Evolutionary conservation across 2,888 invertebrate genomes (phyloP), one percentile per base, ranked within the genome.

Genomic region (Peribatodes rhomboidaria): DNA sequence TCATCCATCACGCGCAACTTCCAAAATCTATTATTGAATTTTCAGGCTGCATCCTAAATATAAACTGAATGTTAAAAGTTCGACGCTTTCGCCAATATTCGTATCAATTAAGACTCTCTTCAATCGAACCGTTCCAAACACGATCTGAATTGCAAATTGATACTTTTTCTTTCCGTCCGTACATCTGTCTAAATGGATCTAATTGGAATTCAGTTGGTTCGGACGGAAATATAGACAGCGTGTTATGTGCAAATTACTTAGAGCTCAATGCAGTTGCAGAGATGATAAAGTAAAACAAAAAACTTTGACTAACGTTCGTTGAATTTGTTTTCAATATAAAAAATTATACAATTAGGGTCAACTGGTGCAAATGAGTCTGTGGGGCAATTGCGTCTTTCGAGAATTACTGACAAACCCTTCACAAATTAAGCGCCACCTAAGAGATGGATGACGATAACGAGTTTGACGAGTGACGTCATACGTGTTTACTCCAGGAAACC

Each of bases 71-170:
- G 56, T 57, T 55, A 53, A 56, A 59, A 53, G 49, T 56, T 60
- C 50, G 61, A 60, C 67, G 60, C 58, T 65, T 67, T 65, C 68
- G 65, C 70, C 80, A 83, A 82, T 84, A 85, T 83, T 83, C 86
- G 80, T 82, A 84, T 86, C 89, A 90, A 89, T 90, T 88, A 89
- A 83, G 76, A 73, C 70, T 75, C 85, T 79, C 81, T 89, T 85
- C 85, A 85, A 66, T 59, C 73, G 75, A 76, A 74, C 77, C 72
- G 80, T 82, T 79, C 76, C 79, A 81, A 85, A 85, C 80, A 80
- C 76, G 78, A 87, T 87, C 77, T 84, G 86, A 88, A 88, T 89
- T 89, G 86, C 87, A 89, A 87, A 90, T 86, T 78, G 76, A 73
- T 77, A 77, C 76, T 84, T 86, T 85, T 85, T 83, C 77, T 81